A percentile compares a stretch with the other conserved stretches of the same genome.
Evolutionary conservation across 2,888 invertebrate genomes (phyloP).

Genomic region (Limnephilus rhombicus): DNA sequence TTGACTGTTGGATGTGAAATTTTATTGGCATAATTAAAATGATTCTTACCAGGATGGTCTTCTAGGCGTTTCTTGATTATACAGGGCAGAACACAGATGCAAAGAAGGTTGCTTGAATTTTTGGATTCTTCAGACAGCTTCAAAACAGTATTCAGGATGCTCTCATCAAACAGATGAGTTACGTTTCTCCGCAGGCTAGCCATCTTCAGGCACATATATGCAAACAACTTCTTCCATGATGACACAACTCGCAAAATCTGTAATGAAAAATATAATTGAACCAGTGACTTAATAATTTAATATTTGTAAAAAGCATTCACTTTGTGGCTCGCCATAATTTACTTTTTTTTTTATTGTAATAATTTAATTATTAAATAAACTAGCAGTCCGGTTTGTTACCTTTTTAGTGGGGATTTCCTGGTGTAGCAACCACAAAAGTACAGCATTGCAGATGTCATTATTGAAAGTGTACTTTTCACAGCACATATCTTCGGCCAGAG

Average conservation of each 20-base stretch:
- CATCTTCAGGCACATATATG: constrained; percentile 6
- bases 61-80: constrained; percentile 57
- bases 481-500: constrained; percentile 69
- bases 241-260: constrained; percentile 44
- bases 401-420: constrained; percentile 50
- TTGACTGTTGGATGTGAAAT: background rate
- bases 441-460: constrained; percentile 65
- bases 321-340: no score
- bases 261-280: constrained; percentile 9
- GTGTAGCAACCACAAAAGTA: constrained; percentile 71
- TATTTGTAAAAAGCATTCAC: no score
- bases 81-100: constrained; percentile 33
- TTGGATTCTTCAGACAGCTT: constrained; percentile 28
- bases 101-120: constrained; percentile 9
- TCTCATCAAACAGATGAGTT: constrained; percentile 39
- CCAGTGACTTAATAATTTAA: background rate
- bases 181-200: constrained; percentile 41
- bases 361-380: no score
- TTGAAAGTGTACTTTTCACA: constrained; percentile 66
- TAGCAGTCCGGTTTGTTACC: constrained; percentile 2
- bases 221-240: constrained; percentile 57
- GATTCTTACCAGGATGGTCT: constrained; percentile 58
- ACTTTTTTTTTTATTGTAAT: no score
- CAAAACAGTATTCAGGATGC: constrained; percentile 33
- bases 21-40: background rate